Evolutionary conservation across 1,140 invertebrate species (phyloP).

Genomic region (Drosophila santomea): DNA sequence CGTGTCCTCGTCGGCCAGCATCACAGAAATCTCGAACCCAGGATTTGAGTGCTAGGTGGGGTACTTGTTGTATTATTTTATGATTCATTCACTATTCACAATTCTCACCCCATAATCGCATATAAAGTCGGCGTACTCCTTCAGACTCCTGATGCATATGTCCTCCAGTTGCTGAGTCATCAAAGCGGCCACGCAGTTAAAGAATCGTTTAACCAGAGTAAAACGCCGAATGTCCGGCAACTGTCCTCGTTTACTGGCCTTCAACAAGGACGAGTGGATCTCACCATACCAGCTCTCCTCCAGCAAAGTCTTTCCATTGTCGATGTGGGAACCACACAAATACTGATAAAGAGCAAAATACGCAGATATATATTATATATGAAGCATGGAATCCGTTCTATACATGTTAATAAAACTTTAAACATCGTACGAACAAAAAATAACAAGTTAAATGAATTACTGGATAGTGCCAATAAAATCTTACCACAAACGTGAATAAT

Average conservation of each 20-base stretch:
- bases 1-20: conserved; percentile 87
- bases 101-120: conserved; percentile 89
- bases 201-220: conserved; percentile 90
- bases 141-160: conserved; percentile 91
- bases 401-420: too few relatives aligned
- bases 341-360: conserved; percentile 81
- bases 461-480: conserved; percentile 1
- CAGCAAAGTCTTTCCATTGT: conserved; percentile 86
- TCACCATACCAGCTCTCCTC: conserved; percentile 87
- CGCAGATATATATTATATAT: neutral
- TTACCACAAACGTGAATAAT: conserved; percentile 87
- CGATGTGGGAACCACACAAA: conserved; percentile 85
- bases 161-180: conserved; percentile 94
- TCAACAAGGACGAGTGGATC: conserved; percentile 87
- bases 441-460: neutral
- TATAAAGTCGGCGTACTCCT: conserved; percentile 92
- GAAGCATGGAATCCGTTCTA: too few relatives aligned
- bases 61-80: neutral
- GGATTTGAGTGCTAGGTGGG: conserved; percentile 87
- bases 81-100: too few relatives aligned
- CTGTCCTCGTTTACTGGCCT: conserved; percentile 91
- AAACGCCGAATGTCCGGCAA: conserved; percentile 89
- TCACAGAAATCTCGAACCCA: conserved; percentile 90
- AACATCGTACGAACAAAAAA: too few relatives aligned
- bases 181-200: conserved; percentile 92